Evolutionary conservation across 2,113 vertebrate genomes (phyloP).

Genomic region (zebrafish (Danio rerio)): GRCz12tu NC_133196.1:17479501-17480000

Average conservation of each 20-base stretch:
- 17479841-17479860: slow-evolving; percentile 82
- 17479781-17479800: slow-evolving; percentile 72
- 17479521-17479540: background rate
- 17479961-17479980: slow-evolving; percentile 47
- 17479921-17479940: background rate
- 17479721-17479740: slow-evolving; percentile 78
- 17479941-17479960: slow-evolving; percentile 30
- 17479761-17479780: slow-evolving; percentile 83
- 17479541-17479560: background rate
- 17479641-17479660: slow-evolving; percentile 4
- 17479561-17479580: background rate
- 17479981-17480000: slow-evolving; percentile 31
- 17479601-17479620: slow-evolving; percentile 5
- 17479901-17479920: slow-evolving; percentile 3
- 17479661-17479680: slow-evolving; percentile 33
- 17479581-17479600: background rate
- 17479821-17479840: slow-evolving; percentile 70
- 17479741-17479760: slow-evolving; percentile 82
- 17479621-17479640: too few relatives aligned
- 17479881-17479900: slow-evolving; percentile 1
- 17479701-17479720: slow-evolving; percentile 69
- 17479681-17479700: slow-evolving; percentile 68
- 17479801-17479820: slow-evolving; percentile 72
- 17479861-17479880: slow-evolving; percentile 74
- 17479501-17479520: background rate